Base-by-base conservation (phyloP, 1,140 invertebrate species). In the Diuraphis noxia region DNA sequence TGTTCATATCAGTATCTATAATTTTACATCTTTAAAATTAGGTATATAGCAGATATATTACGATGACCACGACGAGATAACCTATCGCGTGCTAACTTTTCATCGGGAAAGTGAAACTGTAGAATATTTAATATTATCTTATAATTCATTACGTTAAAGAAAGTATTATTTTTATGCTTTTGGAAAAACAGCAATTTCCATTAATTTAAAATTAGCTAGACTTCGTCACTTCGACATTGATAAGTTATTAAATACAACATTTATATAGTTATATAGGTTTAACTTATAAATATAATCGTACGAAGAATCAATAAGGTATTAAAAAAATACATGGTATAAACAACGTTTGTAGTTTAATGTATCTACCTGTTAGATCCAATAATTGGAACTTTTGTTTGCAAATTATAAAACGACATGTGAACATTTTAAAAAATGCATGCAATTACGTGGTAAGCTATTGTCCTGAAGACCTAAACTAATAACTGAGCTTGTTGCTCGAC, bases 41-140 rank as follows among this genome's bases (percentile, higher is more conserved):
- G 84, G 43, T 52, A 49, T 21, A 19, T 86, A 49, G 34, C 34
- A n/a, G n/a, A 86, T 86, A 86, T 38, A 21, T 52, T 52, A n/a
- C 52, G 46, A 86, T 86, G 34, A 86, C 21, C 46, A 52, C 9
- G 19, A 86, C 34, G n/a, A 86, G 43, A 86, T 86, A 49, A 86
- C 43, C n/a, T 82, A 30, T 34, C 21, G 43, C 43, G 0, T n/a
- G 84, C 9, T 86, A 49, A 86, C 41, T n/a, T 86, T 34, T 86
- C 84, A 7, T 36, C 30, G 43, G 46, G 46, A 86, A 86, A 86
- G 21, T 21, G 34, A 86, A 86, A 52, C 81, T 30, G 41, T n/a
- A 43, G 7, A 43, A 85, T 34, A 43, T 5, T 46, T 8, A 34
- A 34, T 43, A 43, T n/a, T n/a, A n/a, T n/a, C n/a, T n/a, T n/a